Percentiles rank a stretch among this genome's conserved stretches.
Conservation (phyloP, 2,888 invertebrate genomes). For the Tanytarsus gracilentus region DNA sequence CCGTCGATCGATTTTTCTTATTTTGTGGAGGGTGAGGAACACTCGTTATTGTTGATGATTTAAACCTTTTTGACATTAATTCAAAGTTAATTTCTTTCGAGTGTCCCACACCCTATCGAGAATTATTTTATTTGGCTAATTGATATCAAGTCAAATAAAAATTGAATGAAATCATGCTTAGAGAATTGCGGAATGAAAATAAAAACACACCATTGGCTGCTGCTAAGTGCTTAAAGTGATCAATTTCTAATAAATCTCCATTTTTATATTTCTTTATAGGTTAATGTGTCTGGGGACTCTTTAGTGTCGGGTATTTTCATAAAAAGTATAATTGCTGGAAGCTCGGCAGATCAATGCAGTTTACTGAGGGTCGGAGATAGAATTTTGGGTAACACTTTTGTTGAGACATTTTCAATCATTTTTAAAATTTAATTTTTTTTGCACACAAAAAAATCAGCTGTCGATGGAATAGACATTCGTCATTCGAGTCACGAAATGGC, state of each 20-base stretch:
- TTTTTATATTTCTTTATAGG: constrained; percentile 32
- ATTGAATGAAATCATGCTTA: too few relatives aligned
- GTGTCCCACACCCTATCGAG: too few relatives aligned
- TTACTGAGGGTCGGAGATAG: constrained; percentile 45
- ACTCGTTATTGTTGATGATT: too few relatives aligned
- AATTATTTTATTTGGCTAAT: too few relatives aligned
- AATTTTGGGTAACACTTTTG: constrained; percentile 33
- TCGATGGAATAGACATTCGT: constrained; percentile 82
- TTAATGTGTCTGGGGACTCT: constrained; percentile 49
- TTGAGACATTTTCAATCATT: neutral
- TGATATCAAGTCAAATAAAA: too few relatives aligned
- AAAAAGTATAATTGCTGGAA: constrained; percentile 88
- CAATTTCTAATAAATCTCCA: neutral
- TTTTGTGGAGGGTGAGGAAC: too few relatives aligned
- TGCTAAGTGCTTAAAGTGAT: neutral
- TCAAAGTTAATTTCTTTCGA: too few relatives aligned
- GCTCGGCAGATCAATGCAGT: constrained; percentile 88
- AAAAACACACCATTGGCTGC: too few relatives aligned
- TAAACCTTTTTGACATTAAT: too few relatives aligned
- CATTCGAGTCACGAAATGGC: constrained; percentile 89
- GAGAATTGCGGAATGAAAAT: too few relatives aligned
- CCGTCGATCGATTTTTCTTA: too few relatives aligned
- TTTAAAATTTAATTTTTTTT: constrained; percentile 34
- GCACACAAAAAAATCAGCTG: constrained; percentile 59
- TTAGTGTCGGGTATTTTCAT: constrained; percentile 93